phyloP scores from a whole-genome alignment of 2,113 vertebrate genomes.

The Pomatorhinus ruficollis region DNA sequence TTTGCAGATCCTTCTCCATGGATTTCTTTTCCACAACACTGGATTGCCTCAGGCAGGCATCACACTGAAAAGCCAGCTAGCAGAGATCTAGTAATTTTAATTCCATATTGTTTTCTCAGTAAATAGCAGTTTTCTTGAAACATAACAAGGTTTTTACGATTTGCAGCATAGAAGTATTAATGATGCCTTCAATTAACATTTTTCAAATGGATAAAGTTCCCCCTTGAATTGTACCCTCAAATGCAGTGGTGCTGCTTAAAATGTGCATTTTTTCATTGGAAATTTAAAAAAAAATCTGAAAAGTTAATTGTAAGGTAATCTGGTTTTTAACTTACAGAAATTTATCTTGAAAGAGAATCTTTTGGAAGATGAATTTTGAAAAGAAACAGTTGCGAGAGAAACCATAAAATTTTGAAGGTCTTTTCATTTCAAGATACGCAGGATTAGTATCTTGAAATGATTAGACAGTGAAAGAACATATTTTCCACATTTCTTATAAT shows the following conservation, averaged over 20 bases:
- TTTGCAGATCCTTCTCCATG: neutral
- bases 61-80: neutral
- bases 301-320: neutral
- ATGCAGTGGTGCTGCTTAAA: neutral
- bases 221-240: neutral
- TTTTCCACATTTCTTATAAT: neutral
- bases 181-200: neutral
- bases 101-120: neutral
- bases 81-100: neutral
- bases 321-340: neutral
- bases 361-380: conserved; percentile 9
- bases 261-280: neutral
- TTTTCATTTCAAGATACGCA: neutral
- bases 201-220: neutral
- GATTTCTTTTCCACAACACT: neutral
- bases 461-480: neutral
- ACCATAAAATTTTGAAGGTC: conserved; percentile 5
- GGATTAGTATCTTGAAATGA: too few relatives aligned
- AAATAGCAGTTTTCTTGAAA: neutral
- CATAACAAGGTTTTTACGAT: neutral
- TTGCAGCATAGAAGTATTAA: neutral
- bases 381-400: neutral
- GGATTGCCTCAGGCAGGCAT: conserved; percentile 5
- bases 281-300: neutral
- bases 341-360: neutral